Evolutionary conservation across 2,113 vertebrate species (phyloP), one percentile per base, ranked within the genome.

Genomic region (Abramis brama): DNA sequence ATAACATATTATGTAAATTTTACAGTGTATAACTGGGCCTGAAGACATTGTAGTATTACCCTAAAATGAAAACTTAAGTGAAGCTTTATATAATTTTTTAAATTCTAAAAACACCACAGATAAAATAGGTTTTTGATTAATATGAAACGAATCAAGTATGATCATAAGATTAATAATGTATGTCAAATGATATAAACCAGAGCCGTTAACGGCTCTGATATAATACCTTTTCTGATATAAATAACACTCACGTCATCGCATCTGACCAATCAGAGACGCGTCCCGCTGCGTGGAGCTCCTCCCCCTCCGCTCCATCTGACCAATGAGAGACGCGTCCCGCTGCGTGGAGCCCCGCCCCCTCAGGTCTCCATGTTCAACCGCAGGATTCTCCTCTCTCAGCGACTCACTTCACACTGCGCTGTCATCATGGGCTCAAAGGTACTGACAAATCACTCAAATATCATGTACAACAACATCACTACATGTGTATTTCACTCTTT

Each of bases 371-470:
- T 50, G 59, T 68, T 82, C 2, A 64, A 0, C 30, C 15, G 25
- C 17, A 27, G 79, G 43, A 66, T 68, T 68, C 8, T 43, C 2
- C 39, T 50, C 9, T 82, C 8, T 43, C 17, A 6, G 3, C 6
- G 79, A 81, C 21, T 43, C 11, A 1, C 4, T 8, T 62, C 76
- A 45, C 36, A 1, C 60, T 33, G 21, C 77, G 55, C 77, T 43
- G 77, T 62, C 36, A 82, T 62, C 36, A 82, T 82, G 79, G 25
- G 43, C 25, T 82, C 62, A 50, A 82, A 68, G 79, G 60, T 82
- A 68, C 36, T 66, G 60, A 30, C 1, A 50, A 33, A 62, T 0
- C 9, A 21, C 39, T 30, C 0, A 66, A 10, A 50, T 12, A 66
- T 21, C 4, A 5, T 4, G 50, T 13, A 36, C 10, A 64, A 21